Evolutionary conservation across 2,113 vertebrate genomes (phyloP).

Genomic region (Aptenodytes patagonicus): DNA sequence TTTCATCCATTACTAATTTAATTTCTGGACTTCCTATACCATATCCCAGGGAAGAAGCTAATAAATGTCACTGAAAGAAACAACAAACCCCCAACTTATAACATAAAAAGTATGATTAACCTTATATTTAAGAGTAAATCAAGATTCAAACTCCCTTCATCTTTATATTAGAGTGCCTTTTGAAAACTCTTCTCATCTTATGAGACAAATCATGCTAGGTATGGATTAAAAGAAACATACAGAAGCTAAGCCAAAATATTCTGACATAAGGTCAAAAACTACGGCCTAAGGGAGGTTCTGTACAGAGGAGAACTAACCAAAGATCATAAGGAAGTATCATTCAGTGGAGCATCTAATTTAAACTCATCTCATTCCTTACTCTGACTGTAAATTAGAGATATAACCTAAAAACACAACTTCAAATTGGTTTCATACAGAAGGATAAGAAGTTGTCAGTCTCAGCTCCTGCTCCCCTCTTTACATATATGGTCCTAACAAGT

Average conservation of each 20-base stretch:
- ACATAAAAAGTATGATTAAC: not conserved
- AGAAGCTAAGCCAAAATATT: not conserved
- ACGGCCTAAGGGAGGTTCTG: not conserved
- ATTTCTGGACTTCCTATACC: not conserved
- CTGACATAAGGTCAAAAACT: not conserved
- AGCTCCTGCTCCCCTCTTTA: not conserved
- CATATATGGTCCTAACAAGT: fast-evolving
- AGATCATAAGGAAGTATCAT: fast-evolving
- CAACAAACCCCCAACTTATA: not conserved
- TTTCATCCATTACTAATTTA: not conserved
- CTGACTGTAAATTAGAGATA: not conserved
- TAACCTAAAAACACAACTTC: not conserved
- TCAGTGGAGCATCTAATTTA: not conserved
- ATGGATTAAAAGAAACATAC: not conserved
- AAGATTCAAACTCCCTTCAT: not conserved
- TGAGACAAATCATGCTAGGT: not conserved
- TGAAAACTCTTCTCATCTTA: not conserved
- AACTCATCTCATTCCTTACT: not conserved
- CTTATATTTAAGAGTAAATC: not conserved
- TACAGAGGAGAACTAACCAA: not conserved
- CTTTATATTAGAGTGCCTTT: not conserved
- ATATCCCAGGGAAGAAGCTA: not conserved
- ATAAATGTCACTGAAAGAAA: not conserved
- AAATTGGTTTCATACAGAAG: not conserved
- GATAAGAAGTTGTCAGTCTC: not conserved